Base-by-base conservation (phyloP, 2,888 invertebrate species). In the Macropis europaea region DNA sequence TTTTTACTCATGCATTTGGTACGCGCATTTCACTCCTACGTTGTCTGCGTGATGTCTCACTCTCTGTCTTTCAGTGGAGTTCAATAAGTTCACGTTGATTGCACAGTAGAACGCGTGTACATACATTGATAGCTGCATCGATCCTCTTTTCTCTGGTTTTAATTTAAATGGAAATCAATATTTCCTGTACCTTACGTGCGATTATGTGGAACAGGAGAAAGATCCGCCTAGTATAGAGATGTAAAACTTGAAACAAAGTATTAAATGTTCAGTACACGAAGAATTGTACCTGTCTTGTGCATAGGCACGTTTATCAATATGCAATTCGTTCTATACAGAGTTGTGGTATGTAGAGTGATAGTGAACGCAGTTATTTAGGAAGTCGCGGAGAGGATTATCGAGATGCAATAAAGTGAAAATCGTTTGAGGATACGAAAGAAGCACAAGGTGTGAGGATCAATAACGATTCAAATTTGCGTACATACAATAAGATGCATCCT, bases 201-300 rank as follows among this genome's bases (percentile, higher is more conserved):
- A n/a, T n/a, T n/a, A n/a, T n/a, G n/a, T n/a, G n/a, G n/a, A n/a
- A n/a, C n/a, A 32, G 56, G 53, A 57, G 52, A 66, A 66, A 17
- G 34, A 73, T 73, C 50, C 53, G 34, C 36, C n/a, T 54, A 26
- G 36, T 57, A 53, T 60, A 61, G 22, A 43, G 47, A 60, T 17
- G 40, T 34, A 32, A 53, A 62, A 54, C 53, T 53, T 73, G 30
- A 47, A n/a, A 36, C 22, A 19, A 61, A 73, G 57, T 67, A 70
- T 70, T 73, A 74, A 53, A 73, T 68, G 62, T 71, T 71, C 63
- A 66, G 70, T 70, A 68, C 43, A 73, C 45, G 36, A 75, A 77
- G 56, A 77, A 80, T 80, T 54, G 79, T 77, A 80, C 81, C 81
- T 79, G 79, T 73, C 67, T 57, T 59, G 57, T 67, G 73, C 54